Percentiles rank a stretch among this genome's conserved stretches.
phyloP scores from a whole-genome alignment of 2,797 vertebrate genomes.

The Spatula clypeata region DNA sequence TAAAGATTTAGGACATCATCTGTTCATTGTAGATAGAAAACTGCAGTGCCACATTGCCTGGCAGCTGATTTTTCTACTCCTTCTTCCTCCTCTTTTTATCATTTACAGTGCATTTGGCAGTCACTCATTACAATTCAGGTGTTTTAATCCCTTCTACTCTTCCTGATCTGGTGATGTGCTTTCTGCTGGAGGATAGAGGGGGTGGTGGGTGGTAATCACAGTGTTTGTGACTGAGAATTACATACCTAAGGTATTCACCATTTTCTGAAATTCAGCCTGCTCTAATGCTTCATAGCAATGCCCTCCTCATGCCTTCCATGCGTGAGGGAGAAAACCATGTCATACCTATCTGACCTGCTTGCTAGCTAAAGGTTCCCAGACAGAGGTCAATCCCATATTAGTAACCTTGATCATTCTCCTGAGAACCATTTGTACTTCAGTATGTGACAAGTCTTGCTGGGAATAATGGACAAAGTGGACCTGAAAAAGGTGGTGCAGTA shows the following conservation, averaged over 20 bases:
- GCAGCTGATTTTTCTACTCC: not conserved
- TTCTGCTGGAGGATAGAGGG: not conserved
- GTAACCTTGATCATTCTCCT: not conserved
- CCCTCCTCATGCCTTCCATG: not conserved
- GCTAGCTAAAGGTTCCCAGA: not conserved
- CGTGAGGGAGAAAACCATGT: not conserved
- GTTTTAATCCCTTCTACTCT: not conserved
- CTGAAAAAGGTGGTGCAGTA: not conserved
- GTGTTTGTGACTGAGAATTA: not conserved
- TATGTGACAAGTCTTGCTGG: not conserved
- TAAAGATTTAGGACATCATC: not conserved
- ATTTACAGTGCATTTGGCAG: not conserved
- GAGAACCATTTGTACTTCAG: not conserved
- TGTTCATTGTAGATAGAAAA: not conserved
- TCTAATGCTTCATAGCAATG: not conserved
- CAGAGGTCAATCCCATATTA: slow-evolving; percentile 9
- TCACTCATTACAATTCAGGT: not conserved
- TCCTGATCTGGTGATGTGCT: not conserved
- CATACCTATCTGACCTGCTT: not conserved
- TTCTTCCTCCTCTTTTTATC: not conserved
- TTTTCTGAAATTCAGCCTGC: not conserved
- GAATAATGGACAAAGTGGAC: not conserved
- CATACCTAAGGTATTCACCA: not conserved
- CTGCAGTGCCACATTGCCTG: not conserved
- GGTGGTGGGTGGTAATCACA: not conserved